phyloP scores from a whole-genome alignment of 1,140 invertebrate genomes.

The Cyclargus thomasi region DNA sequence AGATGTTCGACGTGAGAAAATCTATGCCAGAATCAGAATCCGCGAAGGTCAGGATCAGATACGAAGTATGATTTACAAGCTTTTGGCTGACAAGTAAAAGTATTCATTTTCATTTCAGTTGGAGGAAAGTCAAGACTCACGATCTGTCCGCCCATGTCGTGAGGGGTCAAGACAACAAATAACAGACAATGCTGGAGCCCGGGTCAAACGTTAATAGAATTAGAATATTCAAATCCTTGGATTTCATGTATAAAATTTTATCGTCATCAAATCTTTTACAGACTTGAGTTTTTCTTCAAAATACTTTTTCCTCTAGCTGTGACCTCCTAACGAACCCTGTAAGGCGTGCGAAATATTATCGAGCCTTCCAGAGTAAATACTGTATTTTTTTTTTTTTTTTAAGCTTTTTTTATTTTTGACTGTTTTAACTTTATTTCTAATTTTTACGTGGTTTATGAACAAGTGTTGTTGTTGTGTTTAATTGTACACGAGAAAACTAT shows the following conservation, averaged over 20 bases:
- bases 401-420: no score
- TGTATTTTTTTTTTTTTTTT: no score
- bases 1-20: not conserved
- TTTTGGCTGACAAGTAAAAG: conserved; percentile 25
- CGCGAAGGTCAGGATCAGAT: not conserved
- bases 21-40: not conserved
- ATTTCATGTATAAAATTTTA: not conserved
- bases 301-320: no score
- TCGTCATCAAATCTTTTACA: not conserved
- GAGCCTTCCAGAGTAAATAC: no score
- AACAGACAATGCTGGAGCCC: conserved; percentile 23
- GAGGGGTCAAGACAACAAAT: conserved; percentile 43
- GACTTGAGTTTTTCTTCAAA: no score
- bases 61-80: conserved; percentile 14
- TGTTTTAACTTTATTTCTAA: no score
- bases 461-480: no score
- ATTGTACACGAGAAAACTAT: no score
- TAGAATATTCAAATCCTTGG: conserved; percentile 2
- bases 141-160: conserved; percentile 38
- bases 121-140: conserved; percentile 33
- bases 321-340: no score
- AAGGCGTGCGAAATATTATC: no score
- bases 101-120: conserved; percentile 27
- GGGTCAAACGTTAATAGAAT: conserved; percentile 14
- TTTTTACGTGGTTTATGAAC: no score